Conservation (phyloP, 2,797 vertebrate species). For the Saguinus oedipus region DNA sequence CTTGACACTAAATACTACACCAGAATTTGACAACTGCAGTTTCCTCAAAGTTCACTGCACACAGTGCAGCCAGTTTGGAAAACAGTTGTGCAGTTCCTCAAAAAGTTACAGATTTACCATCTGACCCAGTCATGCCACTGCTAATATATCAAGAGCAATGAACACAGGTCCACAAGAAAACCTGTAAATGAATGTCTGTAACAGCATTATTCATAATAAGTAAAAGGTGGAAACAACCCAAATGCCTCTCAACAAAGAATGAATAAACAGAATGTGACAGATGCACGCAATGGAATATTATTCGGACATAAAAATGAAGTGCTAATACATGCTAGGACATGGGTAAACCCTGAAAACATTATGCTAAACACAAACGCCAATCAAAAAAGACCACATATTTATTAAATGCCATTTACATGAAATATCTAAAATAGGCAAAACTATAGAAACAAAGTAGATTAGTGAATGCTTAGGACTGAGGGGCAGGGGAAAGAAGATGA, state of each 20-base stretch:
- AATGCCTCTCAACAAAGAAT: neutral
- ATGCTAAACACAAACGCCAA: neutral
- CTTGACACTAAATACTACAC: neutral
- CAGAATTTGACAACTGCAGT: neutral
- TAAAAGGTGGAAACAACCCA: neutral
- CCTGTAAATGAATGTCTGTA: neutral
- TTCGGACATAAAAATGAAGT: neutral
- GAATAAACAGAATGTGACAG: neutral
- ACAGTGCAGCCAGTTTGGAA: neutral
- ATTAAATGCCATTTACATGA: neutral
- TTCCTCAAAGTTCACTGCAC: neutral
- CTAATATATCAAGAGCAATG: neutral
- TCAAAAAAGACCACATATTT: neutral
- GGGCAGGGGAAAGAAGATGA: neutral
- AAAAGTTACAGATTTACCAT: neutral
- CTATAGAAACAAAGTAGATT: neutral
- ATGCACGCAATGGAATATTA: neutral
- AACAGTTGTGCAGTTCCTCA: neutral
- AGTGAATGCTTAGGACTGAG: neutral
- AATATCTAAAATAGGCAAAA: neutral
- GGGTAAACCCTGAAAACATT: neutral
- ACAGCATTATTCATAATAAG: neutral
- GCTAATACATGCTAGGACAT: neutral
- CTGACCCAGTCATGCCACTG: neutral
- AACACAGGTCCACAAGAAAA: neutral